Evolutionary conservation across 2,888 invertebrate species (phyloP), one percentile per base, ranked within the genome.

Genomic region (Conops quadrifasciatus): DNA sequence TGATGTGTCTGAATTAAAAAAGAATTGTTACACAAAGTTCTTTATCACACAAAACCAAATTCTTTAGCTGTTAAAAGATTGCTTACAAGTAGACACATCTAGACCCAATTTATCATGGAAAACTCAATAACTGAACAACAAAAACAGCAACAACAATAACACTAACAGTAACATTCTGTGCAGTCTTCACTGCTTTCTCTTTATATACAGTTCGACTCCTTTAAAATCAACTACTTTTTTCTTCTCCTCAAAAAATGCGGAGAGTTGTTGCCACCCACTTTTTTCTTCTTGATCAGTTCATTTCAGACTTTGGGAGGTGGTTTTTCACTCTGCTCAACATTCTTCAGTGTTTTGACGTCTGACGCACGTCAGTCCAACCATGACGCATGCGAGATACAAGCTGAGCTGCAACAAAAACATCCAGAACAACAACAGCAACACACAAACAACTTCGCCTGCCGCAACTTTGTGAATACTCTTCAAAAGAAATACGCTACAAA

Each of bases 181-280:
- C 24, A 59, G 7, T 59, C 24, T 28, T 59, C 15, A 26, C 13
- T 59, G 1, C n/a, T 59, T 59, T 58, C 7, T 24, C 4, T 24
- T 24, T 30, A n/a, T 59, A 4, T 59, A n/a, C n/a, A 16, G 30
- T 43, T 36, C 21, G 28, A 24, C 24, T 5, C n/a, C 36, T 30
- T 60, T 19, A 11, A 28, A 45, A 19, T 43, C 45, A 9, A 4
- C 43, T 24, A 24, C 16, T 21, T n/a, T 9, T 30, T 45, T 24
- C 21, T 16, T 49, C 21, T 66, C 24, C 51, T 53, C 43, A n/a
- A 49, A 21, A 2, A 15, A 30, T 28, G 15, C 2, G 78, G 71
- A 76, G 72, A 64, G 64, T 36, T 7, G 77, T 76, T 77, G 74
- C 76, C 81, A 78, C 78, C 80, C 80, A 79, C 75, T 78, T 76